Evolutionary conservation across 2,888 invertebrate species (phyloP), one percentile per base, ranked within the genome.

Genomic region (Anarsia innoxiella): DNA sequence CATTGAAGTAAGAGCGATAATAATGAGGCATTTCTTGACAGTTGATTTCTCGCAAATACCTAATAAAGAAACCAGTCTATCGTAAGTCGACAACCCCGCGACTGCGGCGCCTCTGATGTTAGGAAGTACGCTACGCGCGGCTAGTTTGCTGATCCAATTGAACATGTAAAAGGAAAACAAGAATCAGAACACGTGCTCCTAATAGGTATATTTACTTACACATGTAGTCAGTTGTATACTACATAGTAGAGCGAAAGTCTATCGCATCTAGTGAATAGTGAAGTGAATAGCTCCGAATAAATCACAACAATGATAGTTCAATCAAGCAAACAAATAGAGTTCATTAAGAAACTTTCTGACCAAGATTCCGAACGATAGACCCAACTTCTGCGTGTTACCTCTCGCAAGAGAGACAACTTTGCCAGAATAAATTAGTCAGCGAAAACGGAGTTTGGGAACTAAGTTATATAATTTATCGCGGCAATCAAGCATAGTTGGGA

Each of bases 391-490:
- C 19, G 19, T 6, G 25, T 33, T 15, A 26, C 33, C 25, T 3
- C 26, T 33, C 14, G 26, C 33, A 23, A 12, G 31, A 31, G 31
- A 31, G 33, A 10, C 14, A 33, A 33, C 33, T 33, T 26, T 23
- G 15, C 28, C 27, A 10, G 27, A 6, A 35, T 35, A 35, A 37
- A 31, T 30, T 37, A 32, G 29, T 33, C 19, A 14, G 32, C 27
- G 19, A 33, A 33, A 33, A 26, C 26, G 9, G 31, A 40, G 40
- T 37, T 40, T 11, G 27, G 12, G 23, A 36, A 31, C 23, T 26
- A 23, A 36, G 36, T 40, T 40, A 36, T 40, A 36, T 36, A 40
- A 37, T 36, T 40, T 40, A 32, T 36, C 32, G 28, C 25, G 13
- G 37, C 33, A 37, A 40, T 40, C 40, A 33, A 16, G 36, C 36